A percentile compares a stretch with the other conserved stretches of the same genome.
Evolutionary conservation across 1,140 invertebrate genomes (phyloP).

Genomic region (Caenorhabditis briggsae): DNA sequence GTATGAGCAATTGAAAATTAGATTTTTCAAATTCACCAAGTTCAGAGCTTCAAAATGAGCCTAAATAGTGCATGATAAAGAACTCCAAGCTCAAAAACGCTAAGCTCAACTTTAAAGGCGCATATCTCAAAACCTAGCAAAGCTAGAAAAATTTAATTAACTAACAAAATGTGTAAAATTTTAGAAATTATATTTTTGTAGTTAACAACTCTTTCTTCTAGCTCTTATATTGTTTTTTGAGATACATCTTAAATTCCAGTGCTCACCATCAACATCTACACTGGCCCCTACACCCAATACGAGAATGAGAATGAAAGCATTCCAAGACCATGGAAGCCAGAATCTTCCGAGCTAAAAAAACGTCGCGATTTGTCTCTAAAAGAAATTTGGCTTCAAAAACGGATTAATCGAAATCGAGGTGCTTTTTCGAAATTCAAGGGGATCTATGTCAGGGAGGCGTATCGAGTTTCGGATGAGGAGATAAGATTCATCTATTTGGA

Average conservation of each 20-base stretch:
- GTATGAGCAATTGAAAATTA: too few species aligned
- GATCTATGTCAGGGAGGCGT: conserved; percentile 52
- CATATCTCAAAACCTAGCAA: too few species aligned
- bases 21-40: too few species aligned
- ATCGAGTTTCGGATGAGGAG: conserved; percentile 39
- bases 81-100: too few species aligned
- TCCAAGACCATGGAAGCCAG: background rate
- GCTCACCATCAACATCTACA: conserved; percentile 7
- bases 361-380: conserved; percentile 9
- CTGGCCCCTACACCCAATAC: background rate
- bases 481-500: conserved; percentile 51
- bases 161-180: too few species aligned
- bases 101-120: too few species aligned
- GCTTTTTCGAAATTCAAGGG: background rate
- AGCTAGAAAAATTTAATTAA: too few species aligned
- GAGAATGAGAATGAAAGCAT: conserved; percentile 2
- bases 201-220: too few species aligned
- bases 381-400: background rate
- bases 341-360: background rate
- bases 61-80: too few species aligned
- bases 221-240: too few species aligned
- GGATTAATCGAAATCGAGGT: background rate
- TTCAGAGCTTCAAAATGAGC: too few species aligned
- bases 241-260: background rate
- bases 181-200: too few species aligned